Evolutionary conservation across 2,797 vertebrate species (phyloP).

Genomic region (Amblyraja radiata): DNA sequence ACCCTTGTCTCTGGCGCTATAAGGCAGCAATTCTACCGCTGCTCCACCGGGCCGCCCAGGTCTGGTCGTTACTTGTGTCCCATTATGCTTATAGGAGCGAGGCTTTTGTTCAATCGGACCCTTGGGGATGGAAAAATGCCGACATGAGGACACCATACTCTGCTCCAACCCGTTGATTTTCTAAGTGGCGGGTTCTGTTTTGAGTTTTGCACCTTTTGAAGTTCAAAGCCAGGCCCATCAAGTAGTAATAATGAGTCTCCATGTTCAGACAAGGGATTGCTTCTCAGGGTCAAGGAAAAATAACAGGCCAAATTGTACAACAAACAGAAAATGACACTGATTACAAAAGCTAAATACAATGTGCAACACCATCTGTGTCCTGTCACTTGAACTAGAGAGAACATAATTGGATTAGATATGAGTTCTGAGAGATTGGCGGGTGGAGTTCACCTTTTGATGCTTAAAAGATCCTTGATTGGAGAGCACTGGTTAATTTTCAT

Average conservation of each 20-base stretch:
- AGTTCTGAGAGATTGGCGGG: too few relatives aligned
- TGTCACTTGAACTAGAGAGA: background rate
- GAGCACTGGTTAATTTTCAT: too few relatives aligned
- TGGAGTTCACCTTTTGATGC: too few relatives aligned
- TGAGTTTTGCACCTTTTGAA: background rate
- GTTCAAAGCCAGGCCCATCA: background rate
- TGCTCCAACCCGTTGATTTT: background rate
- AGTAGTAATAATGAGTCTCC: background rate
- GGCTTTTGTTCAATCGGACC: too few relatives aligned
- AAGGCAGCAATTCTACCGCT: too few relatives aligned
- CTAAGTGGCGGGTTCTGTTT: background rate
- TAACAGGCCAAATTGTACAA: background rate
- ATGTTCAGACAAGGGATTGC: background rate
- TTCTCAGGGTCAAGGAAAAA: background rate
- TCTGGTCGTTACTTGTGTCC: too few relatives aligned
- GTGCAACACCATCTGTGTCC: background rate
- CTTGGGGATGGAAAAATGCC: too few relatives aligned
- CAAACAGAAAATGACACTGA: background rate
- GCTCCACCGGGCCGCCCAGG: too few relatives aligned
- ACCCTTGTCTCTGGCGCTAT: too few relatives aligned
- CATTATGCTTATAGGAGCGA: too few relatives aligned
- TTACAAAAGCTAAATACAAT: background rate
- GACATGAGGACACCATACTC: too few relatives aligned
- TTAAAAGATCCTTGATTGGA: too few relatives aligned
- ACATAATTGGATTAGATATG: background rate